Percentiles rank a stretch among this genome's conserved stretches.
phyloP scores from a whole-genome alignment of 2,113 vertebrate species.

The Recurvirostra avosetta region DNA sequence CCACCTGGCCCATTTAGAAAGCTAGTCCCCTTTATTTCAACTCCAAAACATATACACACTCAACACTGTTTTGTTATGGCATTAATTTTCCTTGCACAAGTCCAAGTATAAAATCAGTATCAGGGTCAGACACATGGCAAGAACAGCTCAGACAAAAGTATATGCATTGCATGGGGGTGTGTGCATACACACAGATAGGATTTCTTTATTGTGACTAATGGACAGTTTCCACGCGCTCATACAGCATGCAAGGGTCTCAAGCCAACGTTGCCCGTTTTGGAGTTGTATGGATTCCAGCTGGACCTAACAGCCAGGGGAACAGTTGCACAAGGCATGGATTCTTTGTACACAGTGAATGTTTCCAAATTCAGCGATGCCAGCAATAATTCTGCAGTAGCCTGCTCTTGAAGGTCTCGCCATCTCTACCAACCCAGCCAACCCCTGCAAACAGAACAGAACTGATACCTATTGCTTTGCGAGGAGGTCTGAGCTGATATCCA shows the following conservation, averaged over 20 bases:
- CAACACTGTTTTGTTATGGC: not conserved
- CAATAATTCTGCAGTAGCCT: not conserved
- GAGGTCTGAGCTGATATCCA: constrained; percentile 89
- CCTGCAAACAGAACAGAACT: not conserved
- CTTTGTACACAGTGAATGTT: not conserved
- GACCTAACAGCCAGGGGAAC: not conserved
- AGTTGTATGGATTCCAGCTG: not conserved
- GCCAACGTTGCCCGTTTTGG: not conserved
- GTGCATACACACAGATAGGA: fast-evolving
- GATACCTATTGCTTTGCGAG: constrained; percentile 87
- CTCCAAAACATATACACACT: not conserved
- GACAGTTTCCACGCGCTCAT: fast-evolving
- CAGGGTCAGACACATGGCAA: not conserved
- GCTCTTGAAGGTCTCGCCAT: not conserved
- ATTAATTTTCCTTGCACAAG: not conserved
- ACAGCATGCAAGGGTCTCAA: not conserved
- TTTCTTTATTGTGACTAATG: not conserved
- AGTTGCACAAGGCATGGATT: not conserved
- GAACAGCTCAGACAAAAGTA: not conserved
- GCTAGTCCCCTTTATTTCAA: not conserved
- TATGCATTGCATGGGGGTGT: fast-evolving
- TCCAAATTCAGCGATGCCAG: not conserved
- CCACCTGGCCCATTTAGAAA: not conserved
- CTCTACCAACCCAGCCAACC: not conserved
- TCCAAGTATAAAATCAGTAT: not conserved